phyloP scores from a whole-genome alignment of 2,888 invertebrate genomes.

The Perizoma affinitatum region DNA sequence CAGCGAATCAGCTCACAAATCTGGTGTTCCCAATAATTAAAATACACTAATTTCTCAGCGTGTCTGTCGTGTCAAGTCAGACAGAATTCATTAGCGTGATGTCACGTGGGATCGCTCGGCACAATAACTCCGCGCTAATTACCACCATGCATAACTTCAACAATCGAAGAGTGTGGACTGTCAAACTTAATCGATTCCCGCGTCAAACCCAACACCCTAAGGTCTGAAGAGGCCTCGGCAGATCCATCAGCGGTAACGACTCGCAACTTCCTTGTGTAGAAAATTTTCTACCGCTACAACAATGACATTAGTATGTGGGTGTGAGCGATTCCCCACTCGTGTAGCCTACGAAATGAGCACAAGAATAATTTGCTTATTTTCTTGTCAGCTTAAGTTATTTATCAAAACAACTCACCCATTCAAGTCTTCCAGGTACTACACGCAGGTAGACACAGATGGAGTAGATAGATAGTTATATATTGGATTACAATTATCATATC shows the following conservation, averaged over 20 bases:
- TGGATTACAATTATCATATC: constrained; percentile 79
- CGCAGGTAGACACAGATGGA: constrained; percentile 57
- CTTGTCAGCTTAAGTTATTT: constrained; percentile 17
- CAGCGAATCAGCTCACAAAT: constrained; percentile 45
- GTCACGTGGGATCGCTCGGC: constrained; percentile 60
- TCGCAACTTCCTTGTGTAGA: constrained; percentile 54
- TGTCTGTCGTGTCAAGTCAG: constrained; percentile 65
- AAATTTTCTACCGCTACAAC: constrained; percentile 56
- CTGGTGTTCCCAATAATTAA: constrained; percentile 56
- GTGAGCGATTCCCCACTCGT: constrained; percentile 45
- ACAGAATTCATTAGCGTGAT: constrained; percentile 77
- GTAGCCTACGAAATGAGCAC: constrained; percentile 52
- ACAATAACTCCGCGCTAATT: constrained; percentile 65
- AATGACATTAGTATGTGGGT: constrained; percentile 49
- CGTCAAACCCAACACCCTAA: constrained; percentile 59
- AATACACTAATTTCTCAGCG: constrained; percentile 61
- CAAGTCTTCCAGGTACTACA: constrained; percentile 28
- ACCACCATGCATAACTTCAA: constrained; percentile 62
- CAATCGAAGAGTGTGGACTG: constrained; percentile 68
- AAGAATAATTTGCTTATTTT: constrained; percentile 18
- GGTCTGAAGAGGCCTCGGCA: constrained; percentile 54
- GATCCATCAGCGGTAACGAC: constrained; percentile 66
- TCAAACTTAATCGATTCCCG: constrained; percentile 77
- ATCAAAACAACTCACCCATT: constrained; percentile 25
- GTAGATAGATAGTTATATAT: constrained; percentile 62